phyloP scores from a whole-genome alignment of 1,140 invertebrate genomes.

The Drosophila simulans region DNA sequence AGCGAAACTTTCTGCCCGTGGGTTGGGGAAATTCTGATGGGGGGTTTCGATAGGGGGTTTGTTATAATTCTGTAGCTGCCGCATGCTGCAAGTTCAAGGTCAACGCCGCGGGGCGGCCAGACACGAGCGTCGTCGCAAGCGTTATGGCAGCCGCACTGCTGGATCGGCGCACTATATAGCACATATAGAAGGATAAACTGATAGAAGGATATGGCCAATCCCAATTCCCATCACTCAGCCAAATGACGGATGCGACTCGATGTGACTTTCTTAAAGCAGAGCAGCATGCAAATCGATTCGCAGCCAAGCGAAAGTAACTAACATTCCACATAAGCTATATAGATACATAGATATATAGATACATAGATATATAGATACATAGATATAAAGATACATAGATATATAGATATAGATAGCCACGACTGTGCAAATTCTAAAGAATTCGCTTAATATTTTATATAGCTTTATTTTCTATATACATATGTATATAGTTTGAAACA shows the following conservation, averaged over 20 bases:
- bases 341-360: too few species aligned
- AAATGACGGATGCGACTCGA: background rate
- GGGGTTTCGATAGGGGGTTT: background rate
- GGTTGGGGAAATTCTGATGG: background rate
- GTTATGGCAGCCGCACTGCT: constrained; percentile 31
- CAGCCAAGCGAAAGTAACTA: too few species aligned
- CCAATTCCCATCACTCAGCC: constrained; percentile 18
- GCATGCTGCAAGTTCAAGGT: constrained; percentile 62
- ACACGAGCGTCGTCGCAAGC: constrained; percentile 15
- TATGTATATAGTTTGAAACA: background rate
- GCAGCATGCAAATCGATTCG: background rate
- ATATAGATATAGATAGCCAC: too few species aligned
- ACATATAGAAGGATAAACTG: background rate
- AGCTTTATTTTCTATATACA: too few species aligned
- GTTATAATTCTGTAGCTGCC: background rate
- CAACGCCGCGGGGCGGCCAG: constrained; percentile 11
- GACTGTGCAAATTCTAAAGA: too few species aligned
- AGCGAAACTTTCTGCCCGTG: constrained; percentile 21
- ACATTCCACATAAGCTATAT: too few species aligned
- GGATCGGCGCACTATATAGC: constrained; percentile 6
- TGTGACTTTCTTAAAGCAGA: background rate
- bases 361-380: too few species aligned
- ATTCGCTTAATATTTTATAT: too few species aligned
- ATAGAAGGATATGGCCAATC: background rate
- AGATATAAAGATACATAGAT: too few species aligned